Conservation (phyloP, 2,888 invertebrate species). For the Callyntrura sp. region DNA sequence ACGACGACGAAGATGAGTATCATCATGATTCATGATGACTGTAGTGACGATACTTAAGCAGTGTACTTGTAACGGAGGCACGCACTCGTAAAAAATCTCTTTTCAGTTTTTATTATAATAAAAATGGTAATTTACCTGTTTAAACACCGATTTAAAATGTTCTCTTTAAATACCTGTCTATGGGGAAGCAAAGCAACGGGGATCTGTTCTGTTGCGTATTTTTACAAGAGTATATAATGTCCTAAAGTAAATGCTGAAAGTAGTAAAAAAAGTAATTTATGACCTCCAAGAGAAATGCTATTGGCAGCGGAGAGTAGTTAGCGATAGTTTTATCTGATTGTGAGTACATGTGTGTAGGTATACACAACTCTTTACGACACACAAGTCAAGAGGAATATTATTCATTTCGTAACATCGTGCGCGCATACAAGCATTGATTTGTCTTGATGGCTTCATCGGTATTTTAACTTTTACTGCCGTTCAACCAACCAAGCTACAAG, state of each 20-base stretch:
- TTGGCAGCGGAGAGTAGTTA: no score
- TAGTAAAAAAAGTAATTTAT: constrained; percentile 46
- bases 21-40: no score
- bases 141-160: constrained; percentile 45
- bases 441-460: constrained; percentile 28
- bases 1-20: background rate
- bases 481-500: constrained; percentile 46
- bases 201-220: background rate
- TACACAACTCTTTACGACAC: no score
- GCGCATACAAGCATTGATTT: constrained; percentile 1
- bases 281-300: constrained; percentile 18
- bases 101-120: constrained; percentile 38
- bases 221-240: background rate
- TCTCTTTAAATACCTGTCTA: background rate
- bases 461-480: constrained; percentile 53
- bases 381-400: no score
- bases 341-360: background rate
- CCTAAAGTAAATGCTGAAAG: background rate
- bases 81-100: constrained; percentile 20
- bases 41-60: background rate
- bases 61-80: background rate
- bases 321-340: background rate
- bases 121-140: constrained; percentile 57
- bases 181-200: background rate
- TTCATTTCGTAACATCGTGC: background rate